Base-by-base conservation (phyloP, 2,113 vertebrate species). In the Chascanopsetta lugubris region DNA sequence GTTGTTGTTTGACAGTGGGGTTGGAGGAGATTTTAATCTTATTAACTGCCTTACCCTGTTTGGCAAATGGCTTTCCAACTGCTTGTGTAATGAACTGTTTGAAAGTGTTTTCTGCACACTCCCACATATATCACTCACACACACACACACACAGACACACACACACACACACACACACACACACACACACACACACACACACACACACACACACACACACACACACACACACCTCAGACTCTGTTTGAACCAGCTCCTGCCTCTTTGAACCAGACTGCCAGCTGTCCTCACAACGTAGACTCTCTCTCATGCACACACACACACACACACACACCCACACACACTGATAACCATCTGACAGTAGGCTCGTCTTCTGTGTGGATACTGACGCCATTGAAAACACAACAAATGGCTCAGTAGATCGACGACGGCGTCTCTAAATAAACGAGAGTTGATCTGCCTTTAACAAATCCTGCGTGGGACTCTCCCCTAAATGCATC, bases 51-150 rank as follows among this genome's bases (percentile, higher is more conserved):
- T 77, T 63, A 63, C 77, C 38, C 86, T 76, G 82, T 82, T 87
- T 61, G 69, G 81, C 68, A 89, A 91, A 91, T 86, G 74, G 78
- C 75, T 86, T 91, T 89, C 89, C 84, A 87, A 89, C 87, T 78
- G 80, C 67, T 75, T 58, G 87, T 69, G 70, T 90, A 92, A 92
- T 91, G 84, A 91, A 90, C 85, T 89, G 81, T 84, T 87, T 82
- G 82, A 80, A 75, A 67, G 64, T 75, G 82, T 80, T 79, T 76
- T 72, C 73, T 67, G 45, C 58, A 58, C 69, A 76, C 73, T 12
- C 69, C 47, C 58, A 62, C 77, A 80, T 75, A 56, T 64, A 75
- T 78, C 76, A 80, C 53, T 79, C 73, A 66, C 50, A 60, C 57
- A 57, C 36, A 55, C 58, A 62, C 40, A 30, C 49, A 49, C 29